A percentile compares a stretch with the other conserved stretches of the same genome.
Conservation (phyloP, 2,797 vertebrate species). For the Garrulus glandarius region DNA sequence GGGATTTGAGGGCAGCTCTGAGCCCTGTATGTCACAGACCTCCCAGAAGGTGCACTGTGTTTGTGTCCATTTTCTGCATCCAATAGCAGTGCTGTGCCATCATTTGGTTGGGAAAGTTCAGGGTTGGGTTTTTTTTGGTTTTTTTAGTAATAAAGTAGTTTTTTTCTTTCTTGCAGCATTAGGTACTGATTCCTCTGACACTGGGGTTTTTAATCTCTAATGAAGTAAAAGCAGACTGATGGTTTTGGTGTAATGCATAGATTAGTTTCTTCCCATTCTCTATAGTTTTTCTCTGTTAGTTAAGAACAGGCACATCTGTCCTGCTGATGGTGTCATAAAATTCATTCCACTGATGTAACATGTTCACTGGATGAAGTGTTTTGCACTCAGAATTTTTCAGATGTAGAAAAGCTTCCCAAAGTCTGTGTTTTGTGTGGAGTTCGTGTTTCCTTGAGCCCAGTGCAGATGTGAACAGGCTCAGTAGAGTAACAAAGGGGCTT, state of each 20-base stretch:
- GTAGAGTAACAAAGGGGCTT: not conserved
- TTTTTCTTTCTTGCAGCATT: not conserved
- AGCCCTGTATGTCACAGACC: not conserved
- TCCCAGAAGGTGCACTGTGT: not conserved
- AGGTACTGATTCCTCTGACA: not conserved
- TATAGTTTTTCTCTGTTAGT: not conserved
- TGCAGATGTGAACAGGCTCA: not conserved
- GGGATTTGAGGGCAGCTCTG: not conserved
- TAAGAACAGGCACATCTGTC: not conserved
- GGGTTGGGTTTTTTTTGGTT: too few relatives aligned
- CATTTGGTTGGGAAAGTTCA: not conserved
- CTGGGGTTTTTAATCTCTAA: not conserved
- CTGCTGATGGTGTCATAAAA: not conserved
- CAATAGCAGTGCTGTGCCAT: rapidly evolving
- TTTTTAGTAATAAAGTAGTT: not conserved
- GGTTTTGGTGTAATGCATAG: not conserved
- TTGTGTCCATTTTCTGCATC: not conserved
- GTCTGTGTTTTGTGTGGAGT: rapidly evolving
- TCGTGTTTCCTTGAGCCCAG: not conserved
- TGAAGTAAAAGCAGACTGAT: not conserved
- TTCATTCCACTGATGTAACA: not conserved
- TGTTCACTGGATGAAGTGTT: not conserved
- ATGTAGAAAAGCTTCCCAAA: not conserved
- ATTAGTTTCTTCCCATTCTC: not conserved
- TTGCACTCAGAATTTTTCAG: not conserved